phyloP scores from a whole-genome alignment of 2,113 vertebrate species.

The Canis aureus region DNA sequence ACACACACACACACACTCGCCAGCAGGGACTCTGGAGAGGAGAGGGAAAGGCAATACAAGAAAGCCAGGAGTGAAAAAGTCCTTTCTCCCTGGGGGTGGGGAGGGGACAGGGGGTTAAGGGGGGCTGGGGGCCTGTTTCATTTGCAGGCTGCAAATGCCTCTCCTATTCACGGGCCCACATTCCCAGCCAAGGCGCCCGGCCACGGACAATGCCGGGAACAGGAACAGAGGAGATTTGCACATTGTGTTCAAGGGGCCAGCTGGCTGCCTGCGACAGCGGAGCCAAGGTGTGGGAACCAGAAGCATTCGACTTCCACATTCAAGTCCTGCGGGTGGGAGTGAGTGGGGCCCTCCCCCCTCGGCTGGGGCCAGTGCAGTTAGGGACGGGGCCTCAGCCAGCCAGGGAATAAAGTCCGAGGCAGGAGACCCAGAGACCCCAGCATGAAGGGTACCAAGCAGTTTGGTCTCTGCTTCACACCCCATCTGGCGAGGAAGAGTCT shows the following conservation, averaged over 20 bases:
- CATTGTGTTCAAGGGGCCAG: slow-evolving; percentile 88
- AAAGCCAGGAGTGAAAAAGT: slow-evolving; percentile 81
- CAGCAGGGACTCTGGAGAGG: slow-evolving; percentile 46
- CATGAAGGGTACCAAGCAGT: not conserved
- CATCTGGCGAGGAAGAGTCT: slow-evolving; percentile 56
- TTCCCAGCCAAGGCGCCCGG: slow-evolving; percentile 86
- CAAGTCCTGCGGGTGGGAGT: slow-evolving; percentile 43
- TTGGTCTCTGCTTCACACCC: slow-evolving; percentile 40
- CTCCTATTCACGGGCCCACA: slow-evolving; percentile 86
- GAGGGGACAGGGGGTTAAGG: slow-evolving; percentile 54
- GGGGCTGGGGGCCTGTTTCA: slow-evolving; percentile 75
- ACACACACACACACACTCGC: not conserved
- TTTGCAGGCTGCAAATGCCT: slow-evolving; percentile 85
- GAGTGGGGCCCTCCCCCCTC: not conserved
- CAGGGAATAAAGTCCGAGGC: slow-evolving; percentile 17
- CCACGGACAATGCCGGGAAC: slow-evolving; percentile 86
- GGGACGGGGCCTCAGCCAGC: not conserved
- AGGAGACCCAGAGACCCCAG: not conserved
- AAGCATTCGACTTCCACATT: slow-evolving; percentile 76
- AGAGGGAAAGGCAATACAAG: slow-evolving; percentile 72
- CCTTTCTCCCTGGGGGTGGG: slow-evolving; percentile 76
- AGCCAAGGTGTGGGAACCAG: slow-evolving; percentile 89
- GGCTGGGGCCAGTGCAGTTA: not conserved
- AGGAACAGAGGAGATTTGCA: slow-evolving; percentile 87
- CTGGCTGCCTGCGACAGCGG: slow-evolving; percentile 83